Evolutionary conservation across 1,140 invertebrate genomes (phyloP), one percentile per base, ranked within the genome.

Genomic region (Callitettix versicolor): DNA sequence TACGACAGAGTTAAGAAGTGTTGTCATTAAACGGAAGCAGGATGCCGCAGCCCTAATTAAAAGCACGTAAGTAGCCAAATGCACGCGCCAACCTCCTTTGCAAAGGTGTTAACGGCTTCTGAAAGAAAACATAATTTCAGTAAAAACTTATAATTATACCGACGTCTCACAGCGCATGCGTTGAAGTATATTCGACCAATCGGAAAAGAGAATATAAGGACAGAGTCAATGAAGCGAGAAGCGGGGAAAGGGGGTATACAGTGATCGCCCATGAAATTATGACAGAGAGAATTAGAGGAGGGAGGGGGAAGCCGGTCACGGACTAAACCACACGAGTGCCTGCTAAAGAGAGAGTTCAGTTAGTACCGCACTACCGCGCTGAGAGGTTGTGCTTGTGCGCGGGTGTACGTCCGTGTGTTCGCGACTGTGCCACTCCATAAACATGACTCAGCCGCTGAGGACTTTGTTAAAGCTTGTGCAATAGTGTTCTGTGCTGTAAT

Each of bases 301-400:
- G 38, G 26, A 47, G 47, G 56, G 56, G 41, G 56, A 55, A 53
- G 63, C 62, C 58, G 56, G 47, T 47, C 41, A 53, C 48, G 49
- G 58, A 54, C 44, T 14, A 59, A 50, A 44, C 49, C 53, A 53
- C 33, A 24, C 52, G 21, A 48, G 48, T 40, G 46, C 14, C 34
- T 38, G 21, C 12, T 40, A 20, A 30, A 58, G 60, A 63, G 61
- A 61, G 58, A 60, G 33, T n/a, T 7, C 44, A 46, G 44, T 38
- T 47, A 12, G 24, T 52, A 48, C 14, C 60, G 59, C 61, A 58
- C 72, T 69, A 67, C 67, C 69, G 69, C 69, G 69, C 71, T 67
- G 71, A 65, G 67, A 68, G 70, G 69, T 59, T 69, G 64, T 51
- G 71, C 72, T 62, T 66, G 67, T 65, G 73, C 68, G 60, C 67